Percentiles rank a stretch among this genome's conserved stretches.
Conservation (phyloP, 2,797 vertebrate species). For the Chelmon rostratus region DNA sequence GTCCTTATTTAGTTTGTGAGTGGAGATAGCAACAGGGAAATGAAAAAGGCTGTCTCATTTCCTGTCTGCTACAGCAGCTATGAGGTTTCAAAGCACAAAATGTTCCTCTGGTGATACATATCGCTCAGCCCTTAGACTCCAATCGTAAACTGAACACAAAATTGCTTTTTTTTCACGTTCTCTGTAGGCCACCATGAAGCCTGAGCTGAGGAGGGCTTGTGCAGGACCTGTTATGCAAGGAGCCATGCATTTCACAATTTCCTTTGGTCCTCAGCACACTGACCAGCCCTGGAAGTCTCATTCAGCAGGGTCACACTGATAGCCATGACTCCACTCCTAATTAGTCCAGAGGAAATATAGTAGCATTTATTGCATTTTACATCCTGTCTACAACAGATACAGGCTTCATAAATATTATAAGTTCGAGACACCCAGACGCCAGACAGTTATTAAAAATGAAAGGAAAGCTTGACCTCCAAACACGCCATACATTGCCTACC, state of each 20-base stretch:
- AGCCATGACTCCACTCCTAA: slow-evolving; percentile 56
- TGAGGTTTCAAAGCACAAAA: slow-evolving; percentile 79
- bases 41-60: slow-evolving; percentile 89
- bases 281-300: slow-evolving; percentile 33
- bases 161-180: slow-evolving; percentile 76
- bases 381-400: slow-evolving; percentile 60
- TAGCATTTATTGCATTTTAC: slow-evolving; percentile 58
- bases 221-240: slow-evolving; percentile 60
- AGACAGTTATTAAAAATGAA: slow-evolving; percentile 67
- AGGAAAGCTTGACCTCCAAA: slow-evolving; percentile 66
- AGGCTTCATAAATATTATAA: slow-evolving; percentile 68
- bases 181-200: slow-evolving; percentile 50
- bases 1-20: slow-evolving; percentile 83
- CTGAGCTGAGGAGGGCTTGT: slow-evolving; percentile 41
- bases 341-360: slow-evolving; percentile 66
- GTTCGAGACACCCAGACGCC: slow-evolving; percentile 40
- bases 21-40: slow-evolving; percentile 84
- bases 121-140: slow-evolving; percentile 78
- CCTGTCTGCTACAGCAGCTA: slow-evolving; percentile 80
- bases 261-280: slow-evolving; percentile 58
- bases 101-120: slow-evolving; percentile 83
- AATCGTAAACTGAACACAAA: slow-evolving; percentile 78
- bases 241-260: slow-evolving; percentile 68
- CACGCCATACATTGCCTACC: slow-evolving; percentile 30
- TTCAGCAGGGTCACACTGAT: slow-evolving; percentile 65